A percentile compares a stretch with the other conserved stretches of the same genome.
These are phyloP conservation scores for Whitmania pigra DNA, from an alignment of 1,140 invertebrate genomes.

Conservation along the genomic window DNA sequence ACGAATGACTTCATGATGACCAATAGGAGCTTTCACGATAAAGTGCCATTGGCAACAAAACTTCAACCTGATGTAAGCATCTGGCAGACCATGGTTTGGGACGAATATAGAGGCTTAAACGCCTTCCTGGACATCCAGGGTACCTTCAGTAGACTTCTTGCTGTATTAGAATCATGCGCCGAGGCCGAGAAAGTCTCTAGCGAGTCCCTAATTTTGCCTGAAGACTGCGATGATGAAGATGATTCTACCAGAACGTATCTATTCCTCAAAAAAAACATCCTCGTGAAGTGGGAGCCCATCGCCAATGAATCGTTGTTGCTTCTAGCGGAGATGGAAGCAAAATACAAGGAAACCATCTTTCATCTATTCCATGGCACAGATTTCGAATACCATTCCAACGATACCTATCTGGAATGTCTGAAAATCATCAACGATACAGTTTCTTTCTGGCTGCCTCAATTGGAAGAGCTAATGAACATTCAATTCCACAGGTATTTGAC, in stretches of 20 bases:
- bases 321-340: not conserved
- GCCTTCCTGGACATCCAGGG: not conserved
- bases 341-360: not conserved
- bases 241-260: not conserved
- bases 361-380: not conserved
- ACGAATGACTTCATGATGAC: not conserved
- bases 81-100: constrained; percentile 3
- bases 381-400: not conserved
- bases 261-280: not conserved
- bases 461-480: not conserved
- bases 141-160: not conserved
- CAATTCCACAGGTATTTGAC: not conserved
- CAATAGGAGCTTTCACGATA: constrained; percentile 1
- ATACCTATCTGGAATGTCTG: not conserved
- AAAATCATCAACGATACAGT: not conserved
- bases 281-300: not conserved
- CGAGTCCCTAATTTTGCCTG: not conserved
- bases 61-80: not conserved
- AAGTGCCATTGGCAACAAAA: not conserved
- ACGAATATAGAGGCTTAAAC: not conserved
- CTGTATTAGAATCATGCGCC: not conserved
- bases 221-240: constrained; percentile 4
- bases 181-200: not conserved
- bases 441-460: constrained; percentile 3
- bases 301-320: not conserved